Base-by-base conservation (phyloP, 2,113 vertebrate species). In the Isurus oxyrinchus region DNA sequence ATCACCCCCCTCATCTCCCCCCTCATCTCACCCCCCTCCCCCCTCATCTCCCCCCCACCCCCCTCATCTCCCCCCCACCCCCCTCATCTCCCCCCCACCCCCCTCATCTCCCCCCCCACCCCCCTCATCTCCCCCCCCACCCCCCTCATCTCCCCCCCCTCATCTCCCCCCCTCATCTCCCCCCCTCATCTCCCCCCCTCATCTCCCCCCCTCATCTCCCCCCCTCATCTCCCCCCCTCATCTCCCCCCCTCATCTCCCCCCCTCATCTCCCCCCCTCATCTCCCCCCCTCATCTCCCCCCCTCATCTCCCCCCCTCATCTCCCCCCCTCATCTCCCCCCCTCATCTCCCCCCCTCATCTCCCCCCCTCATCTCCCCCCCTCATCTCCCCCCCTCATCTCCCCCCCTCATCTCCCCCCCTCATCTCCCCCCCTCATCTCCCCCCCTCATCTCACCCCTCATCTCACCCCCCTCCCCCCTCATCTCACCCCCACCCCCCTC, bases 211-310 rank as follows among this genome's bases (percentile, higher is more conserved):
- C n/a, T 4, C 67, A 0, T 25, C 67, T 0, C 5, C 4, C 67
- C 23, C 25, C 25, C 67, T 1, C 25, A 0, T 5, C 25, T 3
- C 25, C 67, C 67, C 0, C 23, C 23, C 23, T 0, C 5, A 0
- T 2, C 49, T 0, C 2, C 84, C 61, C 0, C 27, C 27, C 0
- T 2, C 40, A 8, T n/a, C n/a, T n/a, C n/a, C n/a, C 10, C n/a
- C 57, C 61, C 21, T 0, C 1, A 13, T n/a, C n/a, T n/a, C n/a
- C 14, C 53, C 79, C 19, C 40, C 90, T 21, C n/a, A 5, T 13
- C 8, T 0, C 0, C 0, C 0, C 16, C 10, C 0, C 69, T 2
- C 1, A 0, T 0, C 44, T 35, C 67, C 11, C 5, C 67, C 5
- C 67, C 67, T 4, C 23, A 4, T 8, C 67, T 25, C 79, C 79